Evolutionary conservation across 2,113 vertebrate species (phyloP).

Genomic region (Hydrolagus affinis): DNA sequence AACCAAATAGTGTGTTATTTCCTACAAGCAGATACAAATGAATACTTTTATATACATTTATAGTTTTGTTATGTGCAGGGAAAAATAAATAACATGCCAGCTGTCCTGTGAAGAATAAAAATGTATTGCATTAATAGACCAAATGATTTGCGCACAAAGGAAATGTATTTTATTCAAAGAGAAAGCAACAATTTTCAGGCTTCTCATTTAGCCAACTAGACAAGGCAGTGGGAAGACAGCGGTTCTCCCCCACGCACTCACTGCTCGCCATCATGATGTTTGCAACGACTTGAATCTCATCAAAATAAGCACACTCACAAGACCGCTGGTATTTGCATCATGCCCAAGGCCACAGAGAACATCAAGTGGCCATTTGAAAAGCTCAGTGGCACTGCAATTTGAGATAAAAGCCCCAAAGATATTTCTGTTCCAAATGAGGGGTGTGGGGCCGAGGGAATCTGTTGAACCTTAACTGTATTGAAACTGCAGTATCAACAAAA

Average conservation of each 20-base stretch:
- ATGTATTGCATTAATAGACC: no score
- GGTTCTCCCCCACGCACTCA: neutral
- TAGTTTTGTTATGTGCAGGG: no score
- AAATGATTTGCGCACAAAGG: no score
- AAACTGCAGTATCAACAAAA: neutral
- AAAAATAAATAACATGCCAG: no score
- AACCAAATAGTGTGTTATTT: neutral
- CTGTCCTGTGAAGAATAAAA: no score
- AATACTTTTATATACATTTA: neutral
- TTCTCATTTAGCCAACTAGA: neutral
- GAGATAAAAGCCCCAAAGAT: neutral
- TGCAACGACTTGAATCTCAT: neutral
- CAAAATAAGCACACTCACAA: neutral
- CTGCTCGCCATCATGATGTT: neutral
- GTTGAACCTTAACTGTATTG: neutral
- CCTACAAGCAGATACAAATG: neutral
- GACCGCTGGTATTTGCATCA: neutral
- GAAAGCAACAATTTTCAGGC: neutral
- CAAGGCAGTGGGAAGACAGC: neutral
- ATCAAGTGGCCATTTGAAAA: neutral
- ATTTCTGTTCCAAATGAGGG: no score
- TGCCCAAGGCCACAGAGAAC: neutral
- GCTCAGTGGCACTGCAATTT: neutral
- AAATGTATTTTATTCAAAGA: neutral
- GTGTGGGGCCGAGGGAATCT: no score